Evolutionary conservation across 2,113 vertebrate genomes (phyloP).

Genomic region (Coptodon bakossiorum): DNA sequence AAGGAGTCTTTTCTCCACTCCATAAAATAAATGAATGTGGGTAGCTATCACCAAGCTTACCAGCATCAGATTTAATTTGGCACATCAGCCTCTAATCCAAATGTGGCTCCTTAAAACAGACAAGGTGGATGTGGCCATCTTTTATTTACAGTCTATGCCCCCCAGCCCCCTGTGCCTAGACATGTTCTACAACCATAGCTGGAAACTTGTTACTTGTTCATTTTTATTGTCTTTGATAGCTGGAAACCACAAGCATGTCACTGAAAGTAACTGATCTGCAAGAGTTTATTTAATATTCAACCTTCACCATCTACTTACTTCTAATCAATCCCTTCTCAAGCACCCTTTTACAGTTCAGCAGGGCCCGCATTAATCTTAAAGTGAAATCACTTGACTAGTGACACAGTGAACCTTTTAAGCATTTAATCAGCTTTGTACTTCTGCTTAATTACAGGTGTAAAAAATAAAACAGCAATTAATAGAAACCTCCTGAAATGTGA

Average conservation of each 20-base stretch:
- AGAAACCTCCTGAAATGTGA: constrained; percentile 12
- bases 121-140: background rate
- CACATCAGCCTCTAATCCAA: background rate
- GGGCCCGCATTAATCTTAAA: background rate
- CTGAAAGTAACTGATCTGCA: background rate
- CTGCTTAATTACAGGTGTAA: constrained; percentile 12
- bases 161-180: background rate
- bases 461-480: constrained; percentile 15
- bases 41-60: background rate
- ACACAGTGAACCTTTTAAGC: background rate
- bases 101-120: background rate
- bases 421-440: constrained; percentile 40
- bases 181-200: rapidly evolving
- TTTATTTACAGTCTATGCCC: background rate
- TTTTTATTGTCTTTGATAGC: background rate
- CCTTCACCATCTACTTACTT: background rate
- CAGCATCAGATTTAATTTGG: background rate
- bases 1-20: background rate
- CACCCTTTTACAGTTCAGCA: background rate
- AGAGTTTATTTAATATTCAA: background rate
- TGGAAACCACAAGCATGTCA: background rate
- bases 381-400: background rate
- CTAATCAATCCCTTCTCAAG: background rate
- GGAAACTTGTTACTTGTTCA: background rate
- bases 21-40: background rate